Percentiles rank a stretch among this genome's conserved stretches.
Evolutionary conservation across 2,797 vertebrate genomes (phyloP).

Genomic region (Eulemur albifrons): DNA sequence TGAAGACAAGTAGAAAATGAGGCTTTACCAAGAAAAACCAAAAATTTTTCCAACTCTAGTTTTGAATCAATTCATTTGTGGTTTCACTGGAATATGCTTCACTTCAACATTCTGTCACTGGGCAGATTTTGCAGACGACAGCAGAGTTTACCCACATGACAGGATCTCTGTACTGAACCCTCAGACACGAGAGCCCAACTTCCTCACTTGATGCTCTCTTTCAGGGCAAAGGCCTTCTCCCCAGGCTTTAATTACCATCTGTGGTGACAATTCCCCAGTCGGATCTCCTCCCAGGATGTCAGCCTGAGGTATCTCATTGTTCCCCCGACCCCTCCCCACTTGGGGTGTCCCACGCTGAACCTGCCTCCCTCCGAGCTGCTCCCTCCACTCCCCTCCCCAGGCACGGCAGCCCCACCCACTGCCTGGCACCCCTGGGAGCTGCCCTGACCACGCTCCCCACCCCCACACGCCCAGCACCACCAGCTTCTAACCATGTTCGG

Average conservation of each 20-base stretch:
- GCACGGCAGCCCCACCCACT: neutral
- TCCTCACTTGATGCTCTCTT: neutral
- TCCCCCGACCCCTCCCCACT: neutral
- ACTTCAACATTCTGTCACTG: neutral
- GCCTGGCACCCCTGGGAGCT: neutral
- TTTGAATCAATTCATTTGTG: neutral
- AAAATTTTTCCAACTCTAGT: neutral
- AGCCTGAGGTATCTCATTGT: neutral
- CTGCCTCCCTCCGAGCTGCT: neutral
- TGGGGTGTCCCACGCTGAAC: neutral
- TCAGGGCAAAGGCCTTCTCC: neutral
- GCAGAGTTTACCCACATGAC: neutral
- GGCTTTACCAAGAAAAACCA: conserved; percentile 47
- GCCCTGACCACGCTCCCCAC: too few relatives aligned
- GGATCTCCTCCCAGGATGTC: neutral
- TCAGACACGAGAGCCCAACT: neutral
- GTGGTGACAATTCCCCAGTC: neutral
- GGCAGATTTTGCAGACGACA: neutral
- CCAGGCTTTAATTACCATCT: neutral
- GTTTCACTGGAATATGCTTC: neutral
- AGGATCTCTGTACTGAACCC: conserved; percentile 11
- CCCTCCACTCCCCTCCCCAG: neutral
- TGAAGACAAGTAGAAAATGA: conserved; percentile 43
- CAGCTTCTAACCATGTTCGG: neutral
- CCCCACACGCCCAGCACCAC: fast-evolving